Base-by-base conservation (phyloP, 2,888 invertebrate genomes). In the Pseudoips prasinana region DNA sequence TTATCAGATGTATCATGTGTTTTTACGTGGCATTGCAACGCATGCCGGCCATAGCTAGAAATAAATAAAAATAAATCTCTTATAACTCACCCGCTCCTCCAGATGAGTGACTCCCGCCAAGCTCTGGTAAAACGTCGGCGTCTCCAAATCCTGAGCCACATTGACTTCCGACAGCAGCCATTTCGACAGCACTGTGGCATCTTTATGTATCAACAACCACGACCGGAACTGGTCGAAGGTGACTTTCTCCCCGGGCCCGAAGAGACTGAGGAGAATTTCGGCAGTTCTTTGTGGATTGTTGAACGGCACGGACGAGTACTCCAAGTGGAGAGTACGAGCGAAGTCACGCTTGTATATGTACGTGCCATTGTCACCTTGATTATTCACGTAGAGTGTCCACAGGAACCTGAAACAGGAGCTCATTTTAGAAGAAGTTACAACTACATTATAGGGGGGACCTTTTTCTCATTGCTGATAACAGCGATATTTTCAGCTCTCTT, bases 91-190 rank as follows among this genome's bases (percentile, higher is more conserved):
- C 74, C 92, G 90, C 56, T 94, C 94, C 54, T 94, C 94, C 33
- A 94, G 90, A 85, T 98, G 98, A 10, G 98, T 98, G 18, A 98
- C 97, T 18, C 97, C 98, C 22, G 97, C 96, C 40, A 98, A 87
- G 31, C 97, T 97, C 73, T 98, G 97, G 77, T 97, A 98, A 71
- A 98, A 97, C 0, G 97, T 97, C 0, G 94, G 94, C 1, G 96
- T 96, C 73, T 96, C 96, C 65, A 94, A 82, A 64, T 96, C 96
- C 42, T 95, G 94, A 25, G 94, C 93, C 3, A 95, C 87, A 29
- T 93, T 93, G 24, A 95, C 92, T 56, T 94, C 94, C 1, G 92
- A 91, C 9, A 97, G 77, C 44, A 97, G 80, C 97, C 97, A 97
- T 59, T 93, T 92, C 1, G 94, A 94, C 7, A 96, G 77, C 8